Conservation (phyloP, 2,797 vertebrate genomes). For the Microhierax caerulescens region DNA sequence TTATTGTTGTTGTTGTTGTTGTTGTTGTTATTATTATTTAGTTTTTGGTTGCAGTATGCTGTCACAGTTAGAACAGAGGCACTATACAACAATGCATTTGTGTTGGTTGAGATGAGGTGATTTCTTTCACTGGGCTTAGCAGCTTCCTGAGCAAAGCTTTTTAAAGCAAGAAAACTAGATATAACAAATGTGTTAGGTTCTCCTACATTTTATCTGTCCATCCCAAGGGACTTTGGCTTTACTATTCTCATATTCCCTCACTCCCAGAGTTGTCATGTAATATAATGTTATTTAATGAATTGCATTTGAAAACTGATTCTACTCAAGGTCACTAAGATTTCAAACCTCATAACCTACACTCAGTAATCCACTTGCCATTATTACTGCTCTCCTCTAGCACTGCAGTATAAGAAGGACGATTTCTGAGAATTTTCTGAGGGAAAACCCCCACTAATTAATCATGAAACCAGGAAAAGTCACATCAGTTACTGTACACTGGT, state of each 20-base stretch:
- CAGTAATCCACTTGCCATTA: not conserved
- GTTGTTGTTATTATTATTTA: too few relatives aligned
- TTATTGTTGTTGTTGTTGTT: too few relatives aligned
- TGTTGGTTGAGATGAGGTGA: not conserved
- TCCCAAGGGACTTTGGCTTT: constrained; percentile 7
- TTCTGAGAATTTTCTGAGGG: not conserved
- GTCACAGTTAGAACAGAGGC: not conserved
- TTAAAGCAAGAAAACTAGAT: constrained; percentile 33
- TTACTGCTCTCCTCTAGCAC: not conserved
- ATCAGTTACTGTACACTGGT: not conserved
- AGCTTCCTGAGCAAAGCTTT: constrained; percentile 39
- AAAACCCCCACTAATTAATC: not conserved
- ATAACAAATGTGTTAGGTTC: constrained; percentile 52
- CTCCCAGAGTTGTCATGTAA: constrained; percentile 33
- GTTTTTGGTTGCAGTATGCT: not conserved
- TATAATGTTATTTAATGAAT: constrained; percentile 55
- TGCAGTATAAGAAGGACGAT: not conserved
- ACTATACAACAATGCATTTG: not conserved
- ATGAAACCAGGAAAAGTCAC: not conserved
- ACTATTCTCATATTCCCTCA: constrained; percentile 22
- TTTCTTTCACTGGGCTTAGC: not conserved
- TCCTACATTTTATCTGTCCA: constrained; percentile 55
- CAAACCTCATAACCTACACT: not conserved
- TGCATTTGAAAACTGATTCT: constrained; percentile 46
- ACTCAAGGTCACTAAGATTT: constrained; percentile 46